Conservation (phyloP, 2,888 invertebrate species). For the Actias luna region DNA sequence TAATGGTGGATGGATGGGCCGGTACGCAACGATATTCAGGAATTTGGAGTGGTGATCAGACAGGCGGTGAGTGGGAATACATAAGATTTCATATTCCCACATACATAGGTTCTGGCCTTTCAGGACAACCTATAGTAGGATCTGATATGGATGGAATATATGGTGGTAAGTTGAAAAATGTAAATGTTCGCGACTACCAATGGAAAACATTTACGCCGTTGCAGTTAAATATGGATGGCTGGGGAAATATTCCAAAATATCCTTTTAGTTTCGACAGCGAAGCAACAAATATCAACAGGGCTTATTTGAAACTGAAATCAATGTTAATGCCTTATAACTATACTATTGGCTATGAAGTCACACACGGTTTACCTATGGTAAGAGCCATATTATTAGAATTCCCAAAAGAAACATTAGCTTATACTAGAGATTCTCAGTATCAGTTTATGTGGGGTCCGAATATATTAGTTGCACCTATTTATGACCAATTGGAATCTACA, state of each 20-base stretch:
- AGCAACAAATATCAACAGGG: conserved; percentile 61
- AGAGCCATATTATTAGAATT: conserved; percentile 74
- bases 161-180: conserved; percentile 52
- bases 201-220: conserved; percentile 75
- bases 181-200: conserved; percentile 70
- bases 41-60: conserved; percentile 73
- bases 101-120: conserved; percentile 67
- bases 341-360: conserved; percentile 58
- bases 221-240: conserved; percentile 75
- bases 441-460: conserved; percentile 77
- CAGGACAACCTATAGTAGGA: conserved; percentile 68
- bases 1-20: conserved; percentile 76
- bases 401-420: conserved; percentile 50
- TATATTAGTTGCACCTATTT: conserved; percentile 69
- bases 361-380: conserved; percentile 63
- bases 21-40: conserved; percentile 70
- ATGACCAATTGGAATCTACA: conserved; percentile 38
- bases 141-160: conserved; percentile 77
- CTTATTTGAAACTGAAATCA: conserved; percentile 71
- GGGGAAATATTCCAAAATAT: conserved; percentile 64
- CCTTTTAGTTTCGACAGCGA: conserved; percentile 65
- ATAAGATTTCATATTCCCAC: conserved; percentile 75
- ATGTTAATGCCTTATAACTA: conserved; percentile 73
- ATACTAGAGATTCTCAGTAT: conserved; percentile 67
- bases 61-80: conserved; percentile 74